Evolutionary conservation across 2,888 invertebrate species (phyloP).

Genomic region (Euclidia mi): DNA sequence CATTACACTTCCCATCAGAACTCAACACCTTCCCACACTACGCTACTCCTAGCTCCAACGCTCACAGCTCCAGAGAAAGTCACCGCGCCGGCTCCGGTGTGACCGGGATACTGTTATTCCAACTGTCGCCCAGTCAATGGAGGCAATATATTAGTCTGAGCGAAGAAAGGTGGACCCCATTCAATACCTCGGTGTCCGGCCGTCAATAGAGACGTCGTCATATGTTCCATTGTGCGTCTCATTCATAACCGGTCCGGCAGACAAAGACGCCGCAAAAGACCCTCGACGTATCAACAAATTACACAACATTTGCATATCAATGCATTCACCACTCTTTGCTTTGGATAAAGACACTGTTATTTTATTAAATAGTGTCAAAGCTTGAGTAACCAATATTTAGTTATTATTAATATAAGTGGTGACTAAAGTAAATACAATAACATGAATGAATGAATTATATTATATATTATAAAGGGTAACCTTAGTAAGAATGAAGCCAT

Average conservation of each 20-base stretch:
- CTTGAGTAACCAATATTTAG: constrained; percentile 68
- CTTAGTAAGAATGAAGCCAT: too few species aligned
- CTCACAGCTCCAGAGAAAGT: constrained; percentile 42
- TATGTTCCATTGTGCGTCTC: constrained; percentile 77
- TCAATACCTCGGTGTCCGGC: constrained; percentile 65
- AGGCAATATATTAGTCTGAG: constrained; percentile 77
- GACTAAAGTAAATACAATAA: constrained; percentile 36
- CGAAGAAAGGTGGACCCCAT: constrained; percentile 68
- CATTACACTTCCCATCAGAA: constrained; percentile 36
- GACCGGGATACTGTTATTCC: constrained; percentile 75
- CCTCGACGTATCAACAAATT: constrained; percentile 89
- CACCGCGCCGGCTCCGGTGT: constrained; percentile 39
- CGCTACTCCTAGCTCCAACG: constrained; percentile 14
- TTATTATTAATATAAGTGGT: constrained; percentile 61
- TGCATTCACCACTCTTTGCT: constrained; percentile 69
- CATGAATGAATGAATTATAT: constrained; percentile 43
- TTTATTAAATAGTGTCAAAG: constrained; percentile 81
- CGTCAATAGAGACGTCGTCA: constrained; percentile 84
- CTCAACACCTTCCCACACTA: neutral
- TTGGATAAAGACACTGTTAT: constrained; percentile 77
- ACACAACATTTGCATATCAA: constrained; percentile 88
- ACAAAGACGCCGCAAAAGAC: constrained; percentile 88
- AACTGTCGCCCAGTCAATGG: constrained; percentile 76
- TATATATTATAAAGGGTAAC: constrained; percentile 20
- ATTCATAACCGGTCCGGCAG: constrained; percentile 79